Evolutionary conservation across 2,888 invertebrate genomes (phyloP).

Genomic region (Hemicrepidius hirtus): DNA sequence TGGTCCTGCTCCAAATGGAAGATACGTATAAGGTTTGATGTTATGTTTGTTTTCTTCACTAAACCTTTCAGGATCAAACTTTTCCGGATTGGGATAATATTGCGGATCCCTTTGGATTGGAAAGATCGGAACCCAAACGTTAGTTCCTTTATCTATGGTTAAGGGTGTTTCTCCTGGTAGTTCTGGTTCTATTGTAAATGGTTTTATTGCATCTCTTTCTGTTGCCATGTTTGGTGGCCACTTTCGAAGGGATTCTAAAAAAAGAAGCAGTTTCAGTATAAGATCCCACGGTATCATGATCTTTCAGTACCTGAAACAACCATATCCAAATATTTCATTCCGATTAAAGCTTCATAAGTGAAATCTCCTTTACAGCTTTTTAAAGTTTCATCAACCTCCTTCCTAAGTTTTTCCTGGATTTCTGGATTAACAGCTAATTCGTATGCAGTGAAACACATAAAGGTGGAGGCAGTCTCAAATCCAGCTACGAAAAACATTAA

Average conservation of each 20-base stretch:
- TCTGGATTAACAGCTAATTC: constrained; percentile 2
- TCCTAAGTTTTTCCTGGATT: background rate
- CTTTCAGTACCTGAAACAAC: constrained; percentile 57
- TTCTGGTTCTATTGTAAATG: constrained; percentile 67
- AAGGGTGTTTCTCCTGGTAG: constrained; percentile 44
- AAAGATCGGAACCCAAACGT: constrained; percentile 71
- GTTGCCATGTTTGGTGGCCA: constrained; percentile 72
- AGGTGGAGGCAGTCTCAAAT: background rate
- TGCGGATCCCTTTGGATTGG: constrained; percentile 75
- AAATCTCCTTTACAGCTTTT: background rate
- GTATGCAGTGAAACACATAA: background rate
- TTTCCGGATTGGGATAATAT: constrained; percentile 74
- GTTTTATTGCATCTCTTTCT: constrained; percentile 72
- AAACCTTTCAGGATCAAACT: constrained; percentile 74
- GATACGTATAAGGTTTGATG: constrained; percentile 72
- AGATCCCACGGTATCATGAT: background rate
- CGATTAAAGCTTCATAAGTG: background rate
- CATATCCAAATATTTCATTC: constrained; percentile 48
- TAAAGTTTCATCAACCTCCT: background rate
- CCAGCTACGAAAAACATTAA: background rate
- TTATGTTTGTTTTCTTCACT: constrained; percentile 73
- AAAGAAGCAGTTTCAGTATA: background rate
- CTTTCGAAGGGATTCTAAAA: constrained; percentile 72
- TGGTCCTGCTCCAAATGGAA: constrained; percentile 73
- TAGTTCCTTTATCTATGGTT: constrained; percentile 44